Percentiles rank a stretch among this genome's conserved stretches.
These are phyloP conservation scores for Xenus cinereus DNA, from an alignment of 2,113 vertebrate genomes.

Conservation along the genomic window DNA sequence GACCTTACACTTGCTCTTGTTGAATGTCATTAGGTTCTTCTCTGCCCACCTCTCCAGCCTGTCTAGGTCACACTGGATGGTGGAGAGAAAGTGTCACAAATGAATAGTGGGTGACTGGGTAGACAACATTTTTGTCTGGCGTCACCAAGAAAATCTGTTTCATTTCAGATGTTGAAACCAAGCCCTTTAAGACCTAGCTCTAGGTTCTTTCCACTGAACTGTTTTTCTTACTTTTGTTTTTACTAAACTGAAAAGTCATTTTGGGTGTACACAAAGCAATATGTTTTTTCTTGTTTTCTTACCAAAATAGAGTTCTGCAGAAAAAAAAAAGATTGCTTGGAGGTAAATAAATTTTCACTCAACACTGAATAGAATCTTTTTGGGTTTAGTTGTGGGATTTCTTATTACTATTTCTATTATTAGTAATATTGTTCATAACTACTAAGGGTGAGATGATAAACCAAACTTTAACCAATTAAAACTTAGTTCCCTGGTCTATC, in stretches of 20 bases:
- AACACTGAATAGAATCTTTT: not conserved
- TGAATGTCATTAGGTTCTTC: no score
- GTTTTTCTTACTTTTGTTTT: not conserved
- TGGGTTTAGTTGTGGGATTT: not conserved
- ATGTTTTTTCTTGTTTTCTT: not conserved
- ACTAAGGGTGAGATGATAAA: not conserved
- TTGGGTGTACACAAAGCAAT: not conserved
- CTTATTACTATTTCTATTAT: not conserved
- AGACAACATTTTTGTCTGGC: not conserved
- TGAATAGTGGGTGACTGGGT: not conserved
- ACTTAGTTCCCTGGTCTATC: not conserved
- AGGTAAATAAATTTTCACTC: not conserved
- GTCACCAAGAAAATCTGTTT: not conserved
- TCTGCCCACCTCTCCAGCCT: no score
- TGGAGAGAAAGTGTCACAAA: no score
- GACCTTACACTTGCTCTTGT: no score
- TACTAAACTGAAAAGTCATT: not conserved
- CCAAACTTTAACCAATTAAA: not conserved
- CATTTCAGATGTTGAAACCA: not conserved
- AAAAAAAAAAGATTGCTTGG: not conserved
- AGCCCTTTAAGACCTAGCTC: not conserved
- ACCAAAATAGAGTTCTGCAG: not conserved
- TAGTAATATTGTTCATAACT: not conserved
- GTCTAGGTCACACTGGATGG: no score
- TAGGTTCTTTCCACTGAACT: not conserved